Conservation (phyloP, 2,113 vertebrate species). For the Apus apus region DNA sequence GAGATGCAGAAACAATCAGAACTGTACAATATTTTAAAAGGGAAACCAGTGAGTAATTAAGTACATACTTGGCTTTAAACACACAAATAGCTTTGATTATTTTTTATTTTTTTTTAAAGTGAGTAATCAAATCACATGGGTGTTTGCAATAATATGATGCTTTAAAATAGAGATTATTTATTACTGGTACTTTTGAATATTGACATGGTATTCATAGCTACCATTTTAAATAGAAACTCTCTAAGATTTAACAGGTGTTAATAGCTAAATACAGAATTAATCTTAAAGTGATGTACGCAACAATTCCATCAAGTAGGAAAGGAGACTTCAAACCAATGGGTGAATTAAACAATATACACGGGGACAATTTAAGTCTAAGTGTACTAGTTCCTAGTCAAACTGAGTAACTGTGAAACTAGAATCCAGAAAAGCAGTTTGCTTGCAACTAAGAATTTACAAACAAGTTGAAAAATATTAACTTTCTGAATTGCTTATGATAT, state of each 20-base stretch:
- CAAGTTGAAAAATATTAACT: background rate
- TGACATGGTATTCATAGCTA: background rate
- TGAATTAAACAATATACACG: background rate
- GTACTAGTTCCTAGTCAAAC: background rate
- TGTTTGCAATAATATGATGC: background rate
- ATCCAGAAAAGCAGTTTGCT: background rate
- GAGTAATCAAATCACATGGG: conserved; percentile 8
- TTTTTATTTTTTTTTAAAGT: background rate
- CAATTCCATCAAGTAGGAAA: background rate
- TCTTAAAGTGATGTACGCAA: background rate
- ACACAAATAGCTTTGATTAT: background rate
- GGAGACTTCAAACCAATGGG: background rate
- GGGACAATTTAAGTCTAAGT: background rate
- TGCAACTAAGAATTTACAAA: background rate
- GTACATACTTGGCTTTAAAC: background rate
- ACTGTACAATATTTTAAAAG: background rate
- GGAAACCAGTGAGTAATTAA: background rate
- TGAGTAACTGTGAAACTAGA: background rate
- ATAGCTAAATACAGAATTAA: background rate
- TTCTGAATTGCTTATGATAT: background rate
- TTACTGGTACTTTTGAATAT: background rate
- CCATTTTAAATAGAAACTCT: background rate
- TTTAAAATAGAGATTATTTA: conserved; percentile 1
- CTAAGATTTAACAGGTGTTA: background rate
- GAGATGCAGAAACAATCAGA: background rate